Percentiles rank a stretch among this genome's conserved stretches.
Evolutionary conservation across 2,888 invertebrate species (phyloP).

Genomic region (Xylophagus ater): DNA sequence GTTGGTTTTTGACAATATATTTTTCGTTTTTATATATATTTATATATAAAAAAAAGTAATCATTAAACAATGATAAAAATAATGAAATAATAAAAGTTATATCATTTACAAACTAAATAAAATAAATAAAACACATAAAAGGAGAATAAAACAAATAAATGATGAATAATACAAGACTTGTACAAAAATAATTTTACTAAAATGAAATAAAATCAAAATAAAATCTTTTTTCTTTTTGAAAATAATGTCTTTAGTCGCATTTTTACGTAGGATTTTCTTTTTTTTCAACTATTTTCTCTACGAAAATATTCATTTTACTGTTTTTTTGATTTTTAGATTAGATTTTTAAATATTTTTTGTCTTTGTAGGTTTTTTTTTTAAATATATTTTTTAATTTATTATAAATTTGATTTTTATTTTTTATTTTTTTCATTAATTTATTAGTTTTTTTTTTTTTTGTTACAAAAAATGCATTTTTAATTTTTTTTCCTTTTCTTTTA

Average conservation of each 20-base stretch:
- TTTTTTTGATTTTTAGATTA: no score
- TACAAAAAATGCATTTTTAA: slow-evolving; percentile 9
- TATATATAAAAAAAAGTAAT: slow-evolving; percentile 11
- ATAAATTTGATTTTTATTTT: background rate
- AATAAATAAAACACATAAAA: slow-evolving; percentile 9
- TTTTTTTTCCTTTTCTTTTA: slow-evolving; percentile 7
- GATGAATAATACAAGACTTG: no score
- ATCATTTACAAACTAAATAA: slow-evolving; percentile 11
- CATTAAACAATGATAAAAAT: slow-evolving; percentile 5
- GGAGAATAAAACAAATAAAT: slow-evolving; percentile 8
- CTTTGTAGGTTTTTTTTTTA: slow-evolving; percentile 1
- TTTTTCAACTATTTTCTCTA: slow-evolving; percentile 6
- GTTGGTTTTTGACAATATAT: no score
- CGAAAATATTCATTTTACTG: slow-evolving; percentile 7
- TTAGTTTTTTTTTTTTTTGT: slow-evolving; percentile 3
- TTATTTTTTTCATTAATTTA: slow-evolving; percentile 4
- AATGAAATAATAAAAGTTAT: no score
- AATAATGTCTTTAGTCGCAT: background rate
- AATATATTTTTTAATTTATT: background rate
- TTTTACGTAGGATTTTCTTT: background rate
- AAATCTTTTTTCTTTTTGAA: no score
- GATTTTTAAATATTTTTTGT: no score
- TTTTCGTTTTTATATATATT: no score
- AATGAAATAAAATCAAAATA: no score
- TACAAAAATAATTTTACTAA: no score